Evolutionary conservation across 2,888 invertebrate genomes (phyloP).

Genomic region (Standfussiana lucernea): DNA sequence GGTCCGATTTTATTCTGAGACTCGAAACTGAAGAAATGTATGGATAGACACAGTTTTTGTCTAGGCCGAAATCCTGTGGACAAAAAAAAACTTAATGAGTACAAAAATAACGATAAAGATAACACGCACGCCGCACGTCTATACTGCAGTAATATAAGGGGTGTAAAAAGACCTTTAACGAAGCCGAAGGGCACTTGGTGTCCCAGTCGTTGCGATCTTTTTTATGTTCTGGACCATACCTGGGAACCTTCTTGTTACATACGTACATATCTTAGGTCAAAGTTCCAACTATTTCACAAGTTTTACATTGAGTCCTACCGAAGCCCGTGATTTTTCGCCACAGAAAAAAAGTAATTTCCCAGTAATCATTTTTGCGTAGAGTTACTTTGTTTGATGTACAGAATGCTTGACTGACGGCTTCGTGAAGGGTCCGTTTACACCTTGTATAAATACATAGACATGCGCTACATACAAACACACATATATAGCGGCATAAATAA

Average conservation of each 20-base stretch:
- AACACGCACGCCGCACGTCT: not conserved
- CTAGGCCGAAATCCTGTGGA: slow-evolving; percentile 81
- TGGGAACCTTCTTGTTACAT: no score
- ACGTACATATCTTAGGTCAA: no score
- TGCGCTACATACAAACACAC: no score
- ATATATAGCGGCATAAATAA: no score
- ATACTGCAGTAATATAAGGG: not conserved
- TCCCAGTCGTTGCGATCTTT: no score
- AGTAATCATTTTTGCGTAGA: not conserved
- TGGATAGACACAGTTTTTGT: slow-evolving; percentile 77
- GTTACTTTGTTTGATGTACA: not conserved
- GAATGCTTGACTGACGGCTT: not conserved
- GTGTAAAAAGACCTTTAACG: not conserved
- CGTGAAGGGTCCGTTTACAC: not conserved
- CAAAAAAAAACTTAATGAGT: not conserved
- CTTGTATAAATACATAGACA: not conserved
- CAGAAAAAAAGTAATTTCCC: not conserved
- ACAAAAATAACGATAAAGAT: not conserved
- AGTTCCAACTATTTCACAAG: no score
- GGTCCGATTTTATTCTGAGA: slow-evolving; percentile 72
- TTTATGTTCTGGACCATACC: no score
- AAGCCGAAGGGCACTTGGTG: not conserved
- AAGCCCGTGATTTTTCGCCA: not conserved
- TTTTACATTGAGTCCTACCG: not conserved
- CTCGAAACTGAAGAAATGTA: slow-evolving; percentile 69